These are phyloP conservation scores for Plodia interpunctella DNA, from an alignment of 1,140 invertebrate genomes.

Conservation along the genomic window DNA sequence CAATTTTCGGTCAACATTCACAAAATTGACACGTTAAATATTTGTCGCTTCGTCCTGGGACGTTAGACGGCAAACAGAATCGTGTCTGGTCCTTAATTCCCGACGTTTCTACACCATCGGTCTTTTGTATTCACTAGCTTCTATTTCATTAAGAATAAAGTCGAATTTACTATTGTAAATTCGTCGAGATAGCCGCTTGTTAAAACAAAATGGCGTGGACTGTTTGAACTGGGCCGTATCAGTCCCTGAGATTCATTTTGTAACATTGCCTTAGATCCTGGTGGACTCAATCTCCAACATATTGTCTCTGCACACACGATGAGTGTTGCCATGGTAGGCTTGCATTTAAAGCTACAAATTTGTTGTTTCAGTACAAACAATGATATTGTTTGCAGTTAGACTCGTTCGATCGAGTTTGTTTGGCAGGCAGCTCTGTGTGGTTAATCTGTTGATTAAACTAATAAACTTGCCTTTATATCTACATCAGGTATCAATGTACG, in stretches of 20 bases:
- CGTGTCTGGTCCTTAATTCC: slow-evolving; percentile 76
- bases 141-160: slow-evolving; percentile 36
- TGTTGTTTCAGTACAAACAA: slow-evolving; percentile 75
- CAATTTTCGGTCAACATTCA: slow-evolving; percentile 76
- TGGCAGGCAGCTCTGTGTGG: slow-evolving; percentile 30
- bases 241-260: slow-evolving; percentile 76
- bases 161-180: slow-evolving; percentile 37
- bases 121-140: slow-evolving; percentile 13
- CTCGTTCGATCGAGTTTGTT: slow-evolving; percentile 72
- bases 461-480: slow-evolving; percentile 33
- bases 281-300: slow-evolving; percentile 68
- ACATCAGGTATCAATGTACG: no score
- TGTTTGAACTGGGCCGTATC: slow-evolving; percentile 75
- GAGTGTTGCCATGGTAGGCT: slow-evolving; percentile 70
- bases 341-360: slow-evolving; percentile 75
- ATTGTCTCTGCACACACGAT: slow-evolving; percentile 71
- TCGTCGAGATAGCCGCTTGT: slow-evolving; percentile 60
- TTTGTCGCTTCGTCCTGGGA: slow-evolving; percentile 76
- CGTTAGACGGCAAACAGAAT: slow-evolving; percentile 74
- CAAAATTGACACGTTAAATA: slow-evolving; percentile 77
- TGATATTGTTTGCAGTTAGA: slow-evolving; percentile 74
- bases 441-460: slow-evolving; percentile 19
- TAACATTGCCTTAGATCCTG: slow-evolving; percentile 73
- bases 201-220: slow-evolving; percentile 75
- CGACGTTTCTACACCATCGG: slow-evolving; percentile 59